Evolutionary conservation across 1,140 invertebrate species (phyloP).

Genomic region (Pristionchus pacificus): DNA sequence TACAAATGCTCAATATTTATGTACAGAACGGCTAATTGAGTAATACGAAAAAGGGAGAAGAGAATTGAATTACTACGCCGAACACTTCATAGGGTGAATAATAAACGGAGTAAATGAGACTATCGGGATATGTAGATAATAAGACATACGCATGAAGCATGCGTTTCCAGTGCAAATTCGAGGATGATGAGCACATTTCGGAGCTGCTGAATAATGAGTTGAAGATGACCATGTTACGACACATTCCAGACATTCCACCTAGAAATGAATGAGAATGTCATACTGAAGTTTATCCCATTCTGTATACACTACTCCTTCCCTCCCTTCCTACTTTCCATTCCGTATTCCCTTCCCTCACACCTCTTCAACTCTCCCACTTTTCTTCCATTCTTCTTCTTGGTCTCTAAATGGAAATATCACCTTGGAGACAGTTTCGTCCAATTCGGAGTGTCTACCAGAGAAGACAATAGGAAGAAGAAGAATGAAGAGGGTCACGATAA

Average conservation of each 20-base stretch:
- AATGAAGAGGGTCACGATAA: not conserved
- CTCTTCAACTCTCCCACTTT: conserved; percentile 3
- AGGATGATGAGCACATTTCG: conserved; percentile 23
- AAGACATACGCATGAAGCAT: conserved; percentile 37
- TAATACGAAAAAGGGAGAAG: not conserved
- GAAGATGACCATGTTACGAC: conserved; percentile 35
- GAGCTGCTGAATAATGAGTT: conserved; percentile 22
- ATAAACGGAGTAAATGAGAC: no score
- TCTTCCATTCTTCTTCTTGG: not conserved
- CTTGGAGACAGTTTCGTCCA: not conserved
- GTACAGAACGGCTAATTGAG: not conserved
- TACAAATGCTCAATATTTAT: not conserved
- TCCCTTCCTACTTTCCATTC: conserved; percentile 14
- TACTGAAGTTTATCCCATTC: not conserved
- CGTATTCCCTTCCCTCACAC: no score
- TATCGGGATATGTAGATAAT: no score
- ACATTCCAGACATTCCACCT: conserved; percentile 37
- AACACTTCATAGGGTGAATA: not conserved
- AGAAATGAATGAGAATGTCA: not conserved
- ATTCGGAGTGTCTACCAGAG: not conserved
- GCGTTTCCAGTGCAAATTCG: conserved; percentile 32
- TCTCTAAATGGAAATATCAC: conserved; percentile 5
- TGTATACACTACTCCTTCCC: conserved; percentile 4
- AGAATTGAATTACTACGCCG: not conserved
- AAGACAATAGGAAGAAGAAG: not conserved